Evolutionary conservation across 2,888 invertebrate species (phyloP).

Genomic region (Pristionchus mayeri): DNA sequence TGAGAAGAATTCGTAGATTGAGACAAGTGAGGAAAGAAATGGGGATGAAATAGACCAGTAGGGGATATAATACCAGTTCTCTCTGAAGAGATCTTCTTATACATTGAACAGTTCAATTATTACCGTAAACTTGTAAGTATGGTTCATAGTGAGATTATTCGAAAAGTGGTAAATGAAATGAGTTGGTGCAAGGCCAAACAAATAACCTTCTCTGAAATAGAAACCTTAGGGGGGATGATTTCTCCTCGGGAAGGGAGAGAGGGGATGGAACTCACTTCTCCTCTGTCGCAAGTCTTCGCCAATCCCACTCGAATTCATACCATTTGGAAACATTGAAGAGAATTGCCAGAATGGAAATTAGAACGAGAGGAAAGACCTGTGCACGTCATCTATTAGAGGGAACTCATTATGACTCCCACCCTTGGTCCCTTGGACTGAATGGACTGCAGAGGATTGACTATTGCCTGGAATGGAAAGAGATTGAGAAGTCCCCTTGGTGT

Average conservation of each 20-base stretch:
- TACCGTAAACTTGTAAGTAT: slow-evolving; percentile 23
- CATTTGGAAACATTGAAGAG: slow-evolving; percentile 73
- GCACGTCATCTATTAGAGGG: background rate
- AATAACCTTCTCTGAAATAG: slow-evolving; percentile 20
- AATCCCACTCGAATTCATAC: slow-evolving; percentile 70
- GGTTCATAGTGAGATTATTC: slow-evolving; percentile 6
- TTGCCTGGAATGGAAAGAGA: slow-evolving; percentile 53
- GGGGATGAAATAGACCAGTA: slow-evolving; percentile 72
- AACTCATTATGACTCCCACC: background rate
- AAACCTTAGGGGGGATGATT: background rate
- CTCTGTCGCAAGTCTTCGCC: background rate
- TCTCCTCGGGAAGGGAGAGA: background rate
- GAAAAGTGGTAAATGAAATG: background rate
- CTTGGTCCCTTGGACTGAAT: slow-evolving; percentile 49
- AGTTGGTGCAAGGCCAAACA: background rate
- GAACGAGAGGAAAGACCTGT: slow-evolving; percentile 61
- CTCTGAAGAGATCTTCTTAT: slow-evolving; percentile 59
- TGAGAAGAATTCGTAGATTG: slow-evolving; percentile 69
- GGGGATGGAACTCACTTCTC: background rate
- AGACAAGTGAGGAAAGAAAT: slow-evolving; percentile 70
- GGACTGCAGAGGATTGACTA: slow-evolving; percentile 60
- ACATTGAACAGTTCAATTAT: background rate
- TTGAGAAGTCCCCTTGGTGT: background rate
- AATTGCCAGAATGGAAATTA: slow-evolving; percentile 67
- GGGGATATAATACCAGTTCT: slow-evolving; percentile 71